Conservation (phyloP, 2,113 vertebrate species). For the Paramormyrops kingsleyae region DNA sequence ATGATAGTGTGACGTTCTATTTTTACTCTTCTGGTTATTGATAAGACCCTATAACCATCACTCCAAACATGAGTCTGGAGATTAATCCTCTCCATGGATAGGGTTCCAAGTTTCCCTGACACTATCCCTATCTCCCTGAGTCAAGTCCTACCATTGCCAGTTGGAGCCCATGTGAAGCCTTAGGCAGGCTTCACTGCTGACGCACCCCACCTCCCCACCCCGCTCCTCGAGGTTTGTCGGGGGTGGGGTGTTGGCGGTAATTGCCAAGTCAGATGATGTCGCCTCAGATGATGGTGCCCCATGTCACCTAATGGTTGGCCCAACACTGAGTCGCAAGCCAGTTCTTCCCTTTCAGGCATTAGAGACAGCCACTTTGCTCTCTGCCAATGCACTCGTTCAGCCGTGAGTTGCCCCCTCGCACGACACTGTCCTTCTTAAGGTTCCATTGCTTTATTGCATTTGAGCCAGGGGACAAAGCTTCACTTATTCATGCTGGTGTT, state of each 20-base stretch:
- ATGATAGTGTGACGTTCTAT: not conserved
- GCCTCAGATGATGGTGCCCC: not conserved
- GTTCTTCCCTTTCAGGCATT: not conserved
- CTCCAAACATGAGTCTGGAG: not conserved
- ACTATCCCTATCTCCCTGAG: not conserved
- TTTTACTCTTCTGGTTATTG: not conserved
- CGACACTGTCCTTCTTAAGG: not conserved
- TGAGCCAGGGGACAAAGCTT: conserved; percentile 12
- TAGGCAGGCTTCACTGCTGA: not conserved
- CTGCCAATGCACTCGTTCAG: not conserved
- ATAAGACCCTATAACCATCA: not conserved
- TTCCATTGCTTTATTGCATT: not conserved
- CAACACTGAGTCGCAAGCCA: not conserved
- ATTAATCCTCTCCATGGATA: not conserved
- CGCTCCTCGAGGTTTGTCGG: not conserved
- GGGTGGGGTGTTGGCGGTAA: not conserved
- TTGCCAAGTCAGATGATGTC: not conserved
- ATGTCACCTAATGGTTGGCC: not conserved
- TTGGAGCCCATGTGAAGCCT: not conserved
- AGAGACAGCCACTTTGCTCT: not conserved
- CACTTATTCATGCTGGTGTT: conserved; percentile 48
- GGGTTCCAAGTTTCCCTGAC: not conserved
- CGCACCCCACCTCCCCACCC: too few relatives aligned
- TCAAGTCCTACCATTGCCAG: not conserved
- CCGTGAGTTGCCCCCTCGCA: not conserved